Evolutionary conservation across 2,888 invertebrate species (phyloP).

Genomic region (Tetranychus truncatus): DNA sequence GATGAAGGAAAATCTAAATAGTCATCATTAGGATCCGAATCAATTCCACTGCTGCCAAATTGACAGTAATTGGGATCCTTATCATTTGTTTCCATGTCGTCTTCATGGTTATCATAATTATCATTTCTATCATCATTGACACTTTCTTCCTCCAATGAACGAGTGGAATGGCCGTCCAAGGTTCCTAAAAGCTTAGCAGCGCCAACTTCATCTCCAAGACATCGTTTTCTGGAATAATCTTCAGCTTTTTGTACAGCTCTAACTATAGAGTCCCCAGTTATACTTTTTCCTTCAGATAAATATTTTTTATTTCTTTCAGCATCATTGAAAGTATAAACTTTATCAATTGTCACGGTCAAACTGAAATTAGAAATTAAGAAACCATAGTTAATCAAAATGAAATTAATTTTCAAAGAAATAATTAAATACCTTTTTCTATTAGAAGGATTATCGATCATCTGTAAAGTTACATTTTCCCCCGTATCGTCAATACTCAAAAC

Average conservation of each 20-base stretch:
- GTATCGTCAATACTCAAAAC: conserved; percentile 15
- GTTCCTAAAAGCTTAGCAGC: conserved; percentile 19
- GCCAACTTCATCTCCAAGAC: conserved; percentile 16
- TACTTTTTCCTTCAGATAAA: conserved; percentile 13
- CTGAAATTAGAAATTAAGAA: conserved; percentile 12
- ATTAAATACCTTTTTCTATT: conserved; percentile 15
- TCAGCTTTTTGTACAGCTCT: conserved; percentile 22
- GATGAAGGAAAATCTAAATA: not conserved
- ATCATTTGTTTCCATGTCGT: not conserved
- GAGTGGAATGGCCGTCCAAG: conserved; percentile 10
- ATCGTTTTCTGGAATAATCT: conserved; percentile 20
- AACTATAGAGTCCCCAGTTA: conserved; percentile 16
- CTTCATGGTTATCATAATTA: not conserved
- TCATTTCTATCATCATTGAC: not conserved
- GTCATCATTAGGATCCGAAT: conserved; percentile 2
- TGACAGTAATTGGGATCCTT: not conserved
- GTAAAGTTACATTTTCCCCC: conserved; percentile 17
- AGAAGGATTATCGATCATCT: conserved; percentile 17
- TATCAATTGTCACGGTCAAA: conserved; percentile 11
- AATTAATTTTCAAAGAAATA: not conserved
- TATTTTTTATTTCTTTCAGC: conserved; percentile 20
- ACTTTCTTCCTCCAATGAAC: not conserved
- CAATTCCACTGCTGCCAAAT: not conserved
- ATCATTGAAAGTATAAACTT: conserved; percentile 13
- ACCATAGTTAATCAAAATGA: not conserved